Evolutionary conservation across 2,888 invertebrate species (phyloP), one percentile per base, ranked within the genome.

Genomic region (Acleris laterana): DNA sequence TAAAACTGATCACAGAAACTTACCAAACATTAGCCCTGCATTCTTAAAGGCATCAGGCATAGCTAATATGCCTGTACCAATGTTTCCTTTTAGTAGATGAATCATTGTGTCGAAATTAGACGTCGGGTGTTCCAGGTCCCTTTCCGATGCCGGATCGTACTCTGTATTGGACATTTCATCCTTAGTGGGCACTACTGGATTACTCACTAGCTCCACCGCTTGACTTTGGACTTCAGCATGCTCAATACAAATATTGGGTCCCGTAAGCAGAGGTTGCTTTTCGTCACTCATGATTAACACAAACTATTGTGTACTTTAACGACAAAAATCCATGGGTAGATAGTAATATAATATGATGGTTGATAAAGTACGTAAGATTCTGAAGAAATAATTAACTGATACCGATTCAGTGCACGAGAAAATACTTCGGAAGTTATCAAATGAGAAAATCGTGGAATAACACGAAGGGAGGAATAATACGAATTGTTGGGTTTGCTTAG

Each of bases 11-110:
- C 57, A 52, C 51, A 60, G 44, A 52, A 65, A 82, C 89, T 78
- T 80, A 81, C 98, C 98, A 69, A 98, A 94, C 79, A 96, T 94
- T 65, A 98, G 93, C 13, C 99, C 99, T 63, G 98, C 96, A 91
- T 98, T 97, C 84, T 96, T 96, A 82, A 98, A 97, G 17, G 98
- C 98, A 89, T 98, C 96, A 5, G 99, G 99, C 97, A 99, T 98
- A 7, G 99, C 99, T 73, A 99, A 92, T 74, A 99, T 98, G 5
- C 99, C 99, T 0, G 99, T 99, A 7, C 99, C 99, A 71, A 95
- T 94, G 76, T 96, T 96, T 28, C 95, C 96, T 84, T 96, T 96
- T 46, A 96, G 86, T 70, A 96, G 88, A 81, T 96, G 96, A 72
- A 96, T 95, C 84, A 96, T 93, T 2, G 96, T 96, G 79, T 96